Base-by-base conservation (phyloP, 1,140 invertebrate species). In the Callitettix versicolor region DNA sequence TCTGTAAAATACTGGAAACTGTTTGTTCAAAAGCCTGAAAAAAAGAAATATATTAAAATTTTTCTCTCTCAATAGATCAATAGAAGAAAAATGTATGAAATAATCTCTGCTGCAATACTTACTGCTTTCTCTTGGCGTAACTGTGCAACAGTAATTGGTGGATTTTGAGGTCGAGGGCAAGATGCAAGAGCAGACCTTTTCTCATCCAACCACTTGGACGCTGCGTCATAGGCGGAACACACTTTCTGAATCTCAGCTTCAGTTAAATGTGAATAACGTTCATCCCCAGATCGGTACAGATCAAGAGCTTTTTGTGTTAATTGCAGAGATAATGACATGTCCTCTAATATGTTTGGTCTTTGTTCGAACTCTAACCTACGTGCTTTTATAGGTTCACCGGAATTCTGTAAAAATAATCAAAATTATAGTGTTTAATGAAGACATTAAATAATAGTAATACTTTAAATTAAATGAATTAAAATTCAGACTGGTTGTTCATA, bases 361-460 rank as follows among this genome's bases (percentile, higher is more conserved):
- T 83, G 76, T 65, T 91, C 83, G 58, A 75, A 85, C 67, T 97
- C 93, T 12, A 79, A 68, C 62, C 80, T 81, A 26, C 91, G 76
- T 48, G 81, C 77, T 63, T 88, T 86, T 33, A 96, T 87, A 7
- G 91, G 90, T 64, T 94, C 87, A 24, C 91, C 91, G 70, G 82
- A 75, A 53, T 73, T 73, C 71, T 81, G 73, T 55, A 83, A 68
- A 75, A 73, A 5, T 66, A 59, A 58, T 84, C n/a, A n/a, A 41
- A 15, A n/a, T n/a, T n/a, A n/a, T n/a, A n/a, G n/a, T n/a, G n/a
- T n/a, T n/a, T n/a, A n/a, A n/a, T n/a, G n/a, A n/a, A n/a, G n/a
- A n/a, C n/a, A n/a, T n/a, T n/a, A n/a, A n/a, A n/a, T n/a, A n/a
- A n/a, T n/a, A n/a, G n/a, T n/a, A n/a, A n/a, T n/a, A n/a, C n/a